Base-by-base conservation (phyloP, 1,140 invertebrate genomes). In the Brachionus koreanus region DNA sequence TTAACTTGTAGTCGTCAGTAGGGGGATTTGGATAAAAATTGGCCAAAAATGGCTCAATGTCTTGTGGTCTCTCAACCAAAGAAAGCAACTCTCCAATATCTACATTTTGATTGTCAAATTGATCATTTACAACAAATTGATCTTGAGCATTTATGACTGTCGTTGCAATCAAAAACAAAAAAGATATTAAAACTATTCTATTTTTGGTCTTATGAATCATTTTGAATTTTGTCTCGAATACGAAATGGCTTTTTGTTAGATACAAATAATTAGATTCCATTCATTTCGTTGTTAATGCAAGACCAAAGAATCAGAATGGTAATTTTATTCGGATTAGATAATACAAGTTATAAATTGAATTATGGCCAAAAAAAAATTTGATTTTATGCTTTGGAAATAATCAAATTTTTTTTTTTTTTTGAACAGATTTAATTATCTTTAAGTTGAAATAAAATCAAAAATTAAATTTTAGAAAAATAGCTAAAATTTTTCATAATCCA, bases 181-280 rank as follows among this genome's bases (percentile, higher is more conserved):
- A 57, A 57, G n/a, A 7, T 57, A 57, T 23, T 25, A 57, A 23
- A 57, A 57, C 7, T 19, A 19, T 19, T 19, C 19, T 16, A 19
- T 57, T 57, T 57, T 16, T 23, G 9, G 7, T 57, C 2, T 57
- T 57, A 19, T 57, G 16, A 57, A 19, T 57, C 49, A 57, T 57
- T 19, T 57, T 57, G 49, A 57, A 25, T 57, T 19, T 57, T 57
- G 49, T 57, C 19, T 57, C 19, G 49, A 23, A 57, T 57, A 19
- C 19, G 49, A 57, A 57, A 6, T 57, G 49, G 49, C 49, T 23
- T 19, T 57, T 57, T 57, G 49, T 19, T 57, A 57, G 49, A 57
- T 6, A 57, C 49, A 57, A 57, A 57, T 57, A 57, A 57, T 57
- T 57, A 57, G 49, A 57, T 57, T 57, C 49, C 49, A 57, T 57